Evolutionary conservation across 2,113 vertebrate genomes (phyloP), one percentile per base, ranked within the genome.

Genomic region (Pomatorhinus ruficollis): DNA sequence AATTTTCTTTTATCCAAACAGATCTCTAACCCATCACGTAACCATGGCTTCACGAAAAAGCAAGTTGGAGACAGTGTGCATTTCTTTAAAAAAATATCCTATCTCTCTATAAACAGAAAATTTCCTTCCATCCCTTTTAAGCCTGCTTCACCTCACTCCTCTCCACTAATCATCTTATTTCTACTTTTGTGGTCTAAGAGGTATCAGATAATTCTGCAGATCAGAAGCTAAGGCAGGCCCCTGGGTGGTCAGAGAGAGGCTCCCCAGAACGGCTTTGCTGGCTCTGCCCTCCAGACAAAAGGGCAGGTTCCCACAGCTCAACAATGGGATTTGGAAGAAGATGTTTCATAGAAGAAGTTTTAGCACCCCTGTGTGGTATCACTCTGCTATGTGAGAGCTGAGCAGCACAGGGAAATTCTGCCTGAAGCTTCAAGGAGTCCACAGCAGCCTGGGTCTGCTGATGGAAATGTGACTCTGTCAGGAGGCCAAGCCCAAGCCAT

Each of bases 301-400:
- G 52, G 40, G 42, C 54, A 90, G 17, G 20, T 85, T 89, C 75
- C 59, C 54, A 27, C 2, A 60, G 72, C 56, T 2, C 14, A 90
- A 83, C 83, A 87, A 72, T 31, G 52, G 70, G 81, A 63, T 83
- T 87, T 93, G 83, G 66, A 71, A 87, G 75, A 88, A 84, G 75
- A 92, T 75, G 72, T 68, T 92, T 90, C 84, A 97, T 98, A 97
- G 87, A 94, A 98, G 98, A 97, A 98, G 98, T 98, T 98, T 98
- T 97, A 98, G 98, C 98, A 98, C 98, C 98, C 98, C 98, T 98
- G 87, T 98, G 98, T 98, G 98, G 98, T 96, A 97, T 97, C 64
- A 95, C 84, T 90, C 90, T 98, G 98, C 94, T 95, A 97, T 95
- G 75, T 95, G 95, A 95, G 80, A 96, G 87, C 81, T 15, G 86